phyloP scores from a whole-genome alignment of 2,113 vertebrate genomes.

The Symphodus melops region DNA sequence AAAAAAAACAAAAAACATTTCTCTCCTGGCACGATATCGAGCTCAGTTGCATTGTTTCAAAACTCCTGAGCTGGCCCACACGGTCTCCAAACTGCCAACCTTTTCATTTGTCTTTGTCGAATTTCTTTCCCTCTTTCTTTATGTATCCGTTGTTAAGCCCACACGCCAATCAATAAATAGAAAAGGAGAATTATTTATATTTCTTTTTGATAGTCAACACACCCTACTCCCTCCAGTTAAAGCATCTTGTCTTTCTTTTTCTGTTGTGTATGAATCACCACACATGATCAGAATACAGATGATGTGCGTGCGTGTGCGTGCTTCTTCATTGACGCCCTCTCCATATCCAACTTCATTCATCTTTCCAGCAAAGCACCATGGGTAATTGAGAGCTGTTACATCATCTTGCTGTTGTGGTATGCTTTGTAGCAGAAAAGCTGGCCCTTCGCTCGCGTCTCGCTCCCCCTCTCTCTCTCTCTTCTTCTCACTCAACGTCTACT shows the following conservation, averaged over 20 bases:
- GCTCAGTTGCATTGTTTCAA: conserved; percentile 53
- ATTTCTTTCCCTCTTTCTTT: not conserved
- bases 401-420: conserved; percentile 58
- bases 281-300: conserved; percentile 60
- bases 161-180: not conserved
- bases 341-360: conserved; percentile 71
- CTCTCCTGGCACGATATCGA: not conserved
- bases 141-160: conserved; percentile 16
- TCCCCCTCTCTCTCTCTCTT: not conserved
- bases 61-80: conserved; percentile 35
- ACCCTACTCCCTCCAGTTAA: conserved; percentile 8
- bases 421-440: conserved; percentile 47
- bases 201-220: conserved; percentile 8
- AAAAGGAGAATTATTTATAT: not conserved
- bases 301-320: conserved; percentile 18
- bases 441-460: conserved; percentile 21
- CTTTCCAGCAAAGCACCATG: conserved; percentile 73
- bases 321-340: conserved; percentile 65
- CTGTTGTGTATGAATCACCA: conserved; percentile 45
- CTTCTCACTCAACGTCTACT: conserved; percentile 5
- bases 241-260: conserved; percentile 2
- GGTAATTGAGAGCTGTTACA: conserved; percentile 64
- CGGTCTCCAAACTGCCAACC: conserved; percentile 4
- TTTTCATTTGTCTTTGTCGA: not conserved
- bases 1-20: no score